Conservation (phyloP, 2,888 invertebrate genomes). For the Cinara cedri region DNA sequence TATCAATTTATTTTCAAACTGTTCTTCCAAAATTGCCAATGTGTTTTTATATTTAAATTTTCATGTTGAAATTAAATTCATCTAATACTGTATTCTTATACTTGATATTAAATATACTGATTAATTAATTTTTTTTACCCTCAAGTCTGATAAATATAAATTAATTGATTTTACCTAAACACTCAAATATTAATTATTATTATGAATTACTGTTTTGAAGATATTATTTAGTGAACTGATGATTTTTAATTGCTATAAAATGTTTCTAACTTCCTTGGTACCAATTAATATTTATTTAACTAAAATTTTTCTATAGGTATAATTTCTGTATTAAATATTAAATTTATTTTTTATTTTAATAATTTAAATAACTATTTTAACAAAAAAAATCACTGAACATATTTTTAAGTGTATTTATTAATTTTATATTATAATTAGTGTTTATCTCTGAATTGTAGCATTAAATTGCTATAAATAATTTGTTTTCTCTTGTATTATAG, state of each 20-base stretch:
- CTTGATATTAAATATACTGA: background rate
- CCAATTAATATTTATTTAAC: too few species aligned
- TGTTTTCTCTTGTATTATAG: too few species aligned
- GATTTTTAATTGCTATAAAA: background rate
- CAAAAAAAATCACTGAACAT: too few species aligned
- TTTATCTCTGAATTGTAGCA: too few species aligned
- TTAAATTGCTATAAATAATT: too few species aligned
- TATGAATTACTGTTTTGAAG: background rate
- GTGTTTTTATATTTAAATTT: conserved; percentile 24
- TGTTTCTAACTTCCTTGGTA: too few species aligned
- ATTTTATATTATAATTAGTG: too few species aligned
- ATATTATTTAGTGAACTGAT: background rate
- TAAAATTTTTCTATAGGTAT: too few species aligned
- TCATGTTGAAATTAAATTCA: background rate
- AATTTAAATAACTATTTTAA: too few species aligned
- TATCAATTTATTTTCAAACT: background rate
- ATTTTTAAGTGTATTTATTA: too few species aligned
- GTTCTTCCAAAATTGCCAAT: conserved; percentile 32
- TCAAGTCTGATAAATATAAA: background rate
- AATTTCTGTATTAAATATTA: too few species aligned
- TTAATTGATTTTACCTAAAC: background rate
- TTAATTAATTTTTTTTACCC: background rate
- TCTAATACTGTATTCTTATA: background rate
- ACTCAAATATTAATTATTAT: background rate
- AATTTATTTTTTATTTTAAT: too few species aligned